A percentile compares a stretch with the other conserved stretches of the same genome.
These are phyloP conservation scores for Pentalonia nigronervosa DNA, from an alignment of 1,140 invertebrate genomes.

Conservation along the genomic window DNA sequence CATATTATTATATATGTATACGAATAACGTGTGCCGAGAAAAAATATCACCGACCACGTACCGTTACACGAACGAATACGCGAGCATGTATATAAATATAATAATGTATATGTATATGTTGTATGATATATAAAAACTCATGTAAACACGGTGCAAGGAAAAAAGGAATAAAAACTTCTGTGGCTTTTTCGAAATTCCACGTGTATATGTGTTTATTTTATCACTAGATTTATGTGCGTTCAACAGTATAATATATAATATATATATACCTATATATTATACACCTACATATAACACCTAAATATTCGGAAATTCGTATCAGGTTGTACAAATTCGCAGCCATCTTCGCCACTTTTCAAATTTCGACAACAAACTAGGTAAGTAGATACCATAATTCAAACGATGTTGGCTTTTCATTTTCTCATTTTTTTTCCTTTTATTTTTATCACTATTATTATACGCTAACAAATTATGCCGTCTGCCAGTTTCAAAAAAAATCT, in stretches of 20 bases:
- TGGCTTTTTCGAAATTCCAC: slow-evolving; percentile 37
- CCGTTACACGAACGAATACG: slow-evolving; percentile 18
- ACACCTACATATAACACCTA: not conserved
- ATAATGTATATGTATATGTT: not conserved
- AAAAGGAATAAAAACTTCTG: slow-evolving; percentile 31
- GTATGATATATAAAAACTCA: not conserved
- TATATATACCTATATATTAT: too few relatives aligned
- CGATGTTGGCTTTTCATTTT: slow-evolving; percentile 28
- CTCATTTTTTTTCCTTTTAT: not conserved
- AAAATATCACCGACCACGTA: slow-evolving; percentile 27
- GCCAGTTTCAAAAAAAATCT: not conserved
- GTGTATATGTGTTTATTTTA: slow-evolving; percentile 29
- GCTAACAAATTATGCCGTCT: slow-evolving; percentile 12
- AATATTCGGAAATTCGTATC: slow-evolving; percentile 35
- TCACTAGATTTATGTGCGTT: slow-evolving; percentile 31
- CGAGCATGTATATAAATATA: slow-evolving; percentile 3
- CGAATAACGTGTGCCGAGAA: not conserved
- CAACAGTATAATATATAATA: not conserved
- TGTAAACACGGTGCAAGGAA: not conserved
- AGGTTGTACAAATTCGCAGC: slow-evolving; percentile 21
- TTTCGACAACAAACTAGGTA: not conserved
- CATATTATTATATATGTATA: not conserved
- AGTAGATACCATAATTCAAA: slow-evolving; percentile 16
- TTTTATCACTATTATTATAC: slow-evolving; percentile 36
- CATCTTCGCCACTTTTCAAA: not conserved